Conservation (phyloP, 2,113 vertebrate genomes). For the Ia io region DNA sequence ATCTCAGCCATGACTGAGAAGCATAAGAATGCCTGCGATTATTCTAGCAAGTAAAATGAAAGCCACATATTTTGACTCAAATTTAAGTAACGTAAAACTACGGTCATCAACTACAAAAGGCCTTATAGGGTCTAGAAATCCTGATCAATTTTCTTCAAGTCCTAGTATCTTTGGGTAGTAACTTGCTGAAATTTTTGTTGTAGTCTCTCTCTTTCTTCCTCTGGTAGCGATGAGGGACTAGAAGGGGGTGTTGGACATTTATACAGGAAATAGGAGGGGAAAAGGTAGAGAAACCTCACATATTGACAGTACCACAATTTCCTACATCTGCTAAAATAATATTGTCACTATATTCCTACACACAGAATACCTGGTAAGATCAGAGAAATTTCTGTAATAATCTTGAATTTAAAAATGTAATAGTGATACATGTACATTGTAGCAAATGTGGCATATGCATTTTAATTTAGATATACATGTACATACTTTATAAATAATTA, state of each 20-base stretch:
- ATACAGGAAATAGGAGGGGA: slow-evolving; percentile 30
- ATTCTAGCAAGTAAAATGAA: neutral
- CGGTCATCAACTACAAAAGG: neutral
- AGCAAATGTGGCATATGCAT: neutral
- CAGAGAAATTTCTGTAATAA: neutral
- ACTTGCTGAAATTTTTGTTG: neutral
- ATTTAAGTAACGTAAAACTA: neutral
- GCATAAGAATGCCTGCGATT: neutral
- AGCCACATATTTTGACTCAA: neutral
- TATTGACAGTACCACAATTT: neutral
- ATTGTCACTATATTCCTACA: neutral
- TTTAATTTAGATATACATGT: neutral
- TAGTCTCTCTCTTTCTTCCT: neutral
- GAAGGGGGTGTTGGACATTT: neutral
- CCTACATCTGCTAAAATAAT: slow-evolving; percentile 16
- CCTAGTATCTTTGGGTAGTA: neutral
- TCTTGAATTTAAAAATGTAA: neutral
- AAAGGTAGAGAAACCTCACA: neutral
- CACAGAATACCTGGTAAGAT: neutral
- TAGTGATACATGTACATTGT: neutral
- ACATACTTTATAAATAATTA: neutral
- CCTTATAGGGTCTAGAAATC: neutral
- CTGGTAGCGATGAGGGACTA: neutral
- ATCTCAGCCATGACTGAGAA: neutral
- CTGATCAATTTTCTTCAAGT: neutral